Evolutionary conservation across 2,113 vertebrate genomes (phyloP).

Genomic region (Scalopus aquaticus): DNA sequence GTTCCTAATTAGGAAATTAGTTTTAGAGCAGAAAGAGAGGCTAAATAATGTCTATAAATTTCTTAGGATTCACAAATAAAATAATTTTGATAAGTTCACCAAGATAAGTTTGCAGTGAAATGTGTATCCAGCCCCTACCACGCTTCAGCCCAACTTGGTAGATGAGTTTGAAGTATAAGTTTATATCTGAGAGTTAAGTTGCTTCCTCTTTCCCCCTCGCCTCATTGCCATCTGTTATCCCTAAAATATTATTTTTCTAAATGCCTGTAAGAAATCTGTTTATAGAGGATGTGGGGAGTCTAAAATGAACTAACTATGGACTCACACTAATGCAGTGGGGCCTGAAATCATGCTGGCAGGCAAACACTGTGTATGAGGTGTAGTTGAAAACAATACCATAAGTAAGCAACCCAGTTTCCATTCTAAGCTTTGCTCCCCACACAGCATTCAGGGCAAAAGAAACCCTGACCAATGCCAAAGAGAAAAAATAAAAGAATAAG

Average conservation of each 20-base stretch:
- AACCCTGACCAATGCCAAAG: neutral
- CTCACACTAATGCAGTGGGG: neutral
- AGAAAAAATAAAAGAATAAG: neutral
- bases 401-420: constrained; percentile 4
- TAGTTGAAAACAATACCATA: constrained; percentile 27
- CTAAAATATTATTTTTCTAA: constrained; percentile 39
- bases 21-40: constrained; percentile 13
- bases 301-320: neutral
- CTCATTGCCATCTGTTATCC: constrained; percentile 20
- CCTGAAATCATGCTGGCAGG: neutral
- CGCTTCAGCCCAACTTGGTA: neutral
- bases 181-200: neutral
- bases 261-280: neutral
- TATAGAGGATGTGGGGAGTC: neutral
- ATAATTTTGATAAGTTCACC: neutral
- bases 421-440: neutral
- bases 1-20: neutral
- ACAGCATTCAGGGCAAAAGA: neutral
- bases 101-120: neutral
- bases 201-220: neutral
- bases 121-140: neutral
- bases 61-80: neutral
- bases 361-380: neutral
- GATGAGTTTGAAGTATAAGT: neutral
- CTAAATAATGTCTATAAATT: neutral